Conservation (phyloP, 2,888 invertebrate genomes). For the Drosophila acutilabella region DNA sequence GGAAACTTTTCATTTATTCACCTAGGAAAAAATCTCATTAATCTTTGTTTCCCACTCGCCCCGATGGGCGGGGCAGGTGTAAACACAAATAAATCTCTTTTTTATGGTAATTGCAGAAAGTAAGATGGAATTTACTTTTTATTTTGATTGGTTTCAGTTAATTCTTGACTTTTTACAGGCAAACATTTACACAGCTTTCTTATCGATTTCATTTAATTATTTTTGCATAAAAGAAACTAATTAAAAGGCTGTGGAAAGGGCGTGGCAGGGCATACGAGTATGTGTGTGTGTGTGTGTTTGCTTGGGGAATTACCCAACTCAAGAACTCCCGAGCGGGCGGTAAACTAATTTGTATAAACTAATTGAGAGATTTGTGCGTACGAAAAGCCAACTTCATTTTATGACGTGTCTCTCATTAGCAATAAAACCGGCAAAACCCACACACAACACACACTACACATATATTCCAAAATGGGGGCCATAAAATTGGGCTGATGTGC, state of each 20-base stretch:
- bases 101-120: slow-evolving; percentile 80
- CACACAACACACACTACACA: slow-evolving; percentile 7
- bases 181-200: slow-evolving; percentile 34
- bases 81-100: slow-evolving; percentile 80
- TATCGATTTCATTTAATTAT: slow-evolving; percentile 75
- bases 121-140: slow-evolving; percentile 55
- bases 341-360: slow-evolving; percentile 78
- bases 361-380: slow-evolving; percentile 73
- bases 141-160: slow-evolving; percentile 31
- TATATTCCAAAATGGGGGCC: slow-evolving; percentile 26
- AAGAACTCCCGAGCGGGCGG: slow-evolving; percentile 67
- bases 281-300: not conserved
- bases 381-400: slow-evolving; percentile 49
- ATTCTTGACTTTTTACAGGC: slow-evolving; percentile 18
- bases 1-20: slow-evolving; percentile 34
- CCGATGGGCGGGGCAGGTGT: slow-evolving; percentile 45
- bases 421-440: slow-evolving; percentile 55
- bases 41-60: slow-evolving; percentile 55
- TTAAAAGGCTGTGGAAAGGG: slow-evolving; percentile 37
- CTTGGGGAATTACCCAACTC: slow-evolving; percentile 42
- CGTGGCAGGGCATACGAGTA: slow-evolving; percentile 6
- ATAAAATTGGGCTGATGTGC: slow-evolving; percentile 60
- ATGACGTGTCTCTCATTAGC: slow-evolving; percentile 76
- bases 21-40: slow-evolving; percentile 66
- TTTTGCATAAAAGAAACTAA: slow-evolving; percentile 51